Conservation (phyloP, 2,797 vertebrate species). For the Phyllotis vaccarum region DNA sequence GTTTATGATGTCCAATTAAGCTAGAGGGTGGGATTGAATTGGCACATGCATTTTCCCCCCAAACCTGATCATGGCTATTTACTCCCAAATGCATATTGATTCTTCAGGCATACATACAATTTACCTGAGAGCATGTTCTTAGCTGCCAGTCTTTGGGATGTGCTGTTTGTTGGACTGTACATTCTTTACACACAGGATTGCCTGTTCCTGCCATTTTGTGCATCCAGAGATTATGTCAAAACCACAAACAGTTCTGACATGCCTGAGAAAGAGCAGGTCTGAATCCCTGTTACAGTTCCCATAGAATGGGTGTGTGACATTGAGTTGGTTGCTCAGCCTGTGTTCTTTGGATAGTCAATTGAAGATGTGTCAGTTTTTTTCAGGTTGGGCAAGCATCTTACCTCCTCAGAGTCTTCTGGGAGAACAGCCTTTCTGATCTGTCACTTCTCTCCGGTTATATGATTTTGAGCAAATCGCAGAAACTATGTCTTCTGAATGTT, state of each 20-base stretch:
- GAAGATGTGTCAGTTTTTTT: neutral
- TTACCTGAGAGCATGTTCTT: neutral
- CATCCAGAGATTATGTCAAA: neutral
- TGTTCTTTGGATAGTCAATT: neutral
- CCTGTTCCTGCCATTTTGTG: neutral
- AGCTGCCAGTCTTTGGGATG: neutral
- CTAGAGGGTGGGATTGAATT: neutral
- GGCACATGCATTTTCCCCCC: neutral
- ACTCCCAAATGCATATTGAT: rapidly evolving
- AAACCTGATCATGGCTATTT: neutral
- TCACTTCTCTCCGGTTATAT: neutral
- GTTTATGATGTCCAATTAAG: neutral
- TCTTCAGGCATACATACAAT: neutral
- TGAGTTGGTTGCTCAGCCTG: neutral
- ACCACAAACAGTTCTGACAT: neutral
- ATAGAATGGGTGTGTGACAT: neutral
- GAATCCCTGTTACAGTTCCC: neutral
- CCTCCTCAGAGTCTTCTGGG: neutral
- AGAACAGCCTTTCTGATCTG: neutral
- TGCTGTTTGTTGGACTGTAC: neutral
- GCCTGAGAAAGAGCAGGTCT: neutral
- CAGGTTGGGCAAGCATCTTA: neutral
- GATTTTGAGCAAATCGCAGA: neutral
- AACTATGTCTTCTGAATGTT: neutral
- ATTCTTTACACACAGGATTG: neutral